Base-by-base conservation (phyloP, 1,140 invertebrate species). In the Tenebrio molitor region DNA sequence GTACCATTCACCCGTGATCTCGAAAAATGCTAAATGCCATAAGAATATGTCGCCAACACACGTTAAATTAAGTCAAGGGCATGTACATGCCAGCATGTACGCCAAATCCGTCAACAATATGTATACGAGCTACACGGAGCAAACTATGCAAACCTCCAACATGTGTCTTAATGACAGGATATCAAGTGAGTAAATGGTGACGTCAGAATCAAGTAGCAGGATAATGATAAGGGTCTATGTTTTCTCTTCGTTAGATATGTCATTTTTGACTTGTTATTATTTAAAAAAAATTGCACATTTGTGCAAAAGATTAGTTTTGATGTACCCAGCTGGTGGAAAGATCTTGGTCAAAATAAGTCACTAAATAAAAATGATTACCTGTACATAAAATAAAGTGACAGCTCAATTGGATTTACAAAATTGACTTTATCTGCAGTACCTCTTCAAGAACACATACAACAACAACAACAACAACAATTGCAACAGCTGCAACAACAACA, bases 1-100 rank as follows among this genome's bases (percentile, higher is more conserved):
- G 46, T 74, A 72, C 66, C 73, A 83, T 81, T 79, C 82, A 82
- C 42, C 84, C 85, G 73, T 86, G 83, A 74, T 83, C 82, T 46
- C 79, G 77, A 44, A 86, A 86, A 73, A 83, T 83, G 65, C 84
- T 80, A 75, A 83, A 81, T 34, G 83, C 81, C 46, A 33, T 21
- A 69, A 74, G 23, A 72, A 67, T 53, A 33, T 29, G 5, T 58
- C 50, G 5, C 50, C 50, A n/a, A 33, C 72, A 19, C 67, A 68
- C 14, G 68, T 63, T 5, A 78, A 71, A 16, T 36, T 71, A 1
- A 23, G 25, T 17, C 58, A 69, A 36, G 65, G 69, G 14, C 29
- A 73, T 17, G 15, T 50, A 2, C 44, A 70, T 15, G 12, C 19
- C 5, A 44, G 46, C 34, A 58, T 67, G 7, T 76, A 74, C 34